Percentiles rank a stretch among this genome's conserved stretches.
Evolutionary conservation across 2,113 vertebrate genomes (phyloP).

Genomic region (Nycticryphes semicollaris): DNA sequence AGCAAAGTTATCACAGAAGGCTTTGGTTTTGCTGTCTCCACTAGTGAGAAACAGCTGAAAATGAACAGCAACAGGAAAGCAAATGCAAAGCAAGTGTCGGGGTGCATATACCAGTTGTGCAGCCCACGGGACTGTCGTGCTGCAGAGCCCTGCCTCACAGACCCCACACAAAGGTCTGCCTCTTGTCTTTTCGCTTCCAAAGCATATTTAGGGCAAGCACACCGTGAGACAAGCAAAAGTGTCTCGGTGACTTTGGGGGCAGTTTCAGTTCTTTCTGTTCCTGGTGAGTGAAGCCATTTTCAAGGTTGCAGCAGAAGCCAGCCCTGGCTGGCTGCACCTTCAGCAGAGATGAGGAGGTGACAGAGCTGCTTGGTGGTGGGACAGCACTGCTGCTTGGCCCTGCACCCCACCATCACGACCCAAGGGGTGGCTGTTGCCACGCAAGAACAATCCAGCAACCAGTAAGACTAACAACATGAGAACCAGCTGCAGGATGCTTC

Average conservation of each 20-base stretch:
- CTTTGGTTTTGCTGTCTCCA: not conserved
- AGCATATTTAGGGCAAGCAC: not conserved
- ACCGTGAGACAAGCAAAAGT: not conserved
- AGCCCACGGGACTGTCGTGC: not conserved
- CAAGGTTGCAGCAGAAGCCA: not conserved
- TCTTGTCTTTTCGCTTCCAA: not conserved
- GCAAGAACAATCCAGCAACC: not conserved
- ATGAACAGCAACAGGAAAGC: not conserved
- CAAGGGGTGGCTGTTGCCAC: not conserved
- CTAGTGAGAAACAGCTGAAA: not conserved
- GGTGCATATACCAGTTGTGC: not conserved
- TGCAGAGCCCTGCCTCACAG: not conserved
- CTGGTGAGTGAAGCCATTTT: not conserved
- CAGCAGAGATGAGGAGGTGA: fast-evolving
- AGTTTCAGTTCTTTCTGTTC: not conserved
- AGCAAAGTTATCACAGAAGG: not conserved
- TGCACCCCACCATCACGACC: not conserved
- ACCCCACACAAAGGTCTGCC: not conserved
- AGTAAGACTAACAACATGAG: not conserved
- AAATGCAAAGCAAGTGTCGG: not conserved
- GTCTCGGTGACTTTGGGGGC: not conserved
- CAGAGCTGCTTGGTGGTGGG: not conserved
- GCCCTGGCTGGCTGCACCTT: not conserved
- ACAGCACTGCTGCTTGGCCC: not conserved
- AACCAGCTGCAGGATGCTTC: not conserved